Conservation (phyloP, 2,113 vertebrate genomes). For the Microtus ochrogaster region DNA sequence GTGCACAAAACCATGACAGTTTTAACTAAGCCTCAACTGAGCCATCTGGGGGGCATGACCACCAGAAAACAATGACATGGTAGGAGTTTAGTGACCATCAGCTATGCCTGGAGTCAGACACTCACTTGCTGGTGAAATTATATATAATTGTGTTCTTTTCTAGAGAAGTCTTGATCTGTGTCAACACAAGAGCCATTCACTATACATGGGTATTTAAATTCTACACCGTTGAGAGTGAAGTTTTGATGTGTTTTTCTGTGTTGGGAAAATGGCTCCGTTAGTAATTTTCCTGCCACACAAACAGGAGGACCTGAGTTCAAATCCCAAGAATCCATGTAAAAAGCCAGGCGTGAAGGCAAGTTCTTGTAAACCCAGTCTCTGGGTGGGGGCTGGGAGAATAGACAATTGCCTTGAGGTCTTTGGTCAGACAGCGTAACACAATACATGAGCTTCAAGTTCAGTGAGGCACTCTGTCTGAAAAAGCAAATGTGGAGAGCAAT, state of each 20-base stretch:
- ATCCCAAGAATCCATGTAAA: background rate
- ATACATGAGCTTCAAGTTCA: background rate
- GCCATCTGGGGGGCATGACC: background rate
- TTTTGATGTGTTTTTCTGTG: background rate
- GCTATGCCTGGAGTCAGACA: fast-evolving
- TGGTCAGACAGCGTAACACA: no score
- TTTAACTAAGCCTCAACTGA: background rate
- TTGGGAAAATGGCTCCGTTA: no score
- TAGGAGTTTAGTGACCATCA: fast-evolving
- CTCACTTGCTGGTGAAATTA: background rate
- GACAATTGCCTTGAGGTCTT: no score
- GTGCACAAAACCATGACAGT: background rate
- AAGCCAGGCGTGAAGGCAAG: background rate
- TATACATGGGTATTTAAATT: background rate
- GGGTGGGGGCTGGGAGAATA: no score
- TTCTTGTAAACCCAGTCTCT: background rate
- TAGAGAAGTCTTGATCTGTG: no score
- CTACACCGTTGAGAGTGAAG: no score
- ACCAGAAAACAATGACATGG: background rate
- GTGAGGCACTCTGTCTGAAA: background rate
- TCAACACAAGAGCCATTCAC: background rate
- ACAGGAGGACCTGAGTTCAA: background rate
- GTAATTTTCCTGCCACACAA: background rate
- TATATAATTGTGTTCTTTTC: background rate
- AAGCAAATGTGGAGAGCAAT: background rate